Evolutionary conservation across 2,888 invertebrate genomes (phyloP).

Genomic region (Cosmia pyralina): DNA sequence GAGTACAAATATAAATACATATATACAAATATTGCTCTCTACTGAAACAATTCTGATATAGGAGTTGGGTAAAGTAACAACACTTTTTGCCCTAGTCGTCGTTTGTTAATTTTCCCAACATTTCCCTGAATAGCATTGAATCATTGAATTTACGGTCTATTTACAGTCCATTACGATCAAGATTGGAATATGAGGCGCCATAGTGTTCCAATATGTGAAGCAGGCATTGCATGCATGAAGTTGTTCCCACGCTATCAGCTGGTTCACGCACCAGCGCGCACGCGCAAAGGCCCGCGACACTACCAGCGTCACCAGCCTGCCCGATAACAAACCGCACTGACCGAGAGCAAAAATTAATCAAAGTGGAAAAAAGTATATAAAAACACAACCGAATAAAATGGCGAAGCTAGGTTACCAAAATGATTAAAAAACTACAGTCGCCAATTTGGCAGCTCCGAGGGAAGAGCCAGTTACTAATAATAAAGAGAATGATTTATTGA

Average conservation of each 20-base stretch:
- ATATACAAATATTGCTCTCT: no score
- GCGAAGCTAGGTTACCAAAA: constrained; percentile 22
- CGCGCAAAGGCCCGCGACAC: constrained; percentile 76
- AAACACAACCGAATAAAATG: constrained; percentile 16
- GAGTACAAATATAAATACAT: no score
- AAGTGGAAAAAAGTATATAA: constrained; percentile 21
- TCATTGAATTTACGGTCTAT: constrained; percentile 21
- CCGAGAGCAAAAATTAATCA: constrained; percentile 25
- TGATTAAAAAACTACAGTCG: constrained; percentile 27
- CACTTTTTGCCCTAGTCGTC: neutral
- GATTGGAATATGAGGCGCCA: constrained; percentile 55
- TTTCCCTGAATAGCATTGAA: constrained; percentile 16
- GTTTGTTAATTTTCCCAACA: constrained; percentile 5
- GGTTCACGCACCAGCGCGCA: constrained; percentile 83
- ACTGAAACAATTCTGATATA: neutral
- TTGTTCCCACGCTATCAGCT: constrained; percentile 88
- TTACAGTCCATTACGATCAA: constrained; percentile 33
- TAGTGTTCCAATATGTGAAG: constrained; percentile 55
- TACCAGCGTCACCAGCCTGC: constrained; percentile 69
- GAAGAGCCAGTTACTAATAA: constrained; percentile 64
- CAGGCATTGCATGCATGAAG: constrained; percentile 72
- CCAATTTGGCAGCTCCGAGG: constrained; percentile 45
- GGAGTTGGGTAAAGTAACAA: neutral
- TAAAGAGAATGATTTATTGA: constrained; percentile 78
- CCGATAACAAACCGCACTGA: constrained; percentile 62